Evolutionary conservation across 2,797 vertebrate species (phyloP), one percentile per base, ranked within the genome.

Genomic region (Coluber constrictor): DNA sequence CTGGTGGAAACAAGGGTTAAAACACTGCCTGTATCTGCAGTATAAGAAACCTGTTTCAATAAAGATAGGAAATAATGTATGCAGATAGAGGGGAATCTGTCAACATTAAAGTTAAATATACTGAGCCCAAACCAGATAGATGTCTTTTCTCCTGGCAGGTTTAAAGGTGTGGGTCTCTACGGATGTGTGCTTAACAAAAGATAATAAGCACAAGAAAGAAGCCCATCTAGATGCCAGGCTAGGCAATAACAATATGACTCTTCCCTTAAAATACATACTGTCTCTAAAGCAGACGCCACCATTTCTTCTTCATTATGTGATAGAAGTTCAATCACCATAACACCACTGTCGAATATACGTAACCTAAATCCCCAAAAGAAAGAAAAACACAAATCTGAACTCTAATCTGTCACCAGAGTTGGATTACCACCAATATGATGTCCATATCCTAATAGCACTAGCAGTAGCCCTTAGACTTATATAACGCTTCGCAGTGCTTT

Each of bases 231-330:
- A 37, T 20, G 27, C 51, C 27, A 74, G 47, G 79, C 43, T 29
- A 16, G 61, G 32, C 1, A 16, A 63, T 9, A 61, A 86, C 27
- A 56, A 86, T 27, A 29, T 3, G 32, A 25, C 29, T 63, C 5
- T 86, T 91, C 55, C 87, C 20, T 74, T 91, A 90, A 90, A 83
- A 83, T 92, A 96, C 97, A 57, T 98, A 99, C 99, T 88, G 98
- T 99, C 97, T 99, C 99, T 96, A 99, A 96, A 86, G 99, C 99
- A 91, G 99, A 98, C 96, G 99, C 98, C 90, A 99, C 98, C 99
- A 99, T 99, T 98, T 99, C 99, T 97, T 99, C 99, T 96, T 99
- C 99, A 0, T 98, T 99, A 97, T 99, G 99, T 94, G 99, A 99
- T 97, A 99, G 99, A 88, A 99, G 98, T 96, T 99, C 99, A 96